Evolutionary conservation across 2,888 invertebrate species (phyloP).

Genomic region (Horisme vitalbata): DNA sequence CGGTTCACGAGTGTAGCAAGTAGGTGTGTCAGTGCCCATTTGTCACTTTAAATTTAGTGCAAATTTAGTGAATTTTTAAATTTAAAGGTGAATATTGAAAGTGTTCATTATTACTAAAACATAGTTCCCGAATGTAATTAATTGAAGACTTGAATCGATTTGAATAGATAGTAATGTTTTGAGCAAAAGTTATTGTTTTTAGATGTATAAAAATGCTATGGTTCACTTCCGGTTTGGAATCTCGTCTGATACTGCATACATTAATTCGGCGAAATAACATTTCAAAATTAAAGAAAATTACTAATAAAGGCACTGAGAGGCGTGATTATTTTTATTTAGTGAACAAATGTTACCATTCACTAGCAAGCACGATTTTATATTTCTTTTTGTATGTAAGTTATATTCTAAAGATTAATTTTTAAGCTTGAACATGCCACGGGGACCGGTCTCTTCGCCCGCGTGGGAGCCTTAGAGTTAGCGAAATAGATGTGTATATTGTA

Average conservation of each 20-base stretch:
- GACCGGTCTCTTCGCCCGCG: slow-evolving; percentile 28
- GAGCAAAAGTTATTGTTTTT: slow-evolving; percentile 4
- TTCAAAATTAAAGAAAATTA: slow-evolving; percentile 16
- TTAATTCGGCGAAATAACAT: slow-evolving; percentile 18
- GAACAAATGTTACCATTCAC: slow-evolving; percentile 81
- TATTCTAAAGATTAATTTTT: slow-evolving; percentile 47
- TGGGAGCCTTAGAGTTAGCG: slow-evolving; percentile 56
- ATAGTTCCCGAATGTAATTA: slow-evolving; percentile 14
- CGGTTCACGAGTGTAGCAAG: slow-evolving; percentile 11
- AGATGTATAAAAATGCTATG: not conserved
- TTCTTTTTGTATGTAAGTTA: slow-evolving; percentile 67
- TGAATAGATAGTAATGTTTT: slow-evolving; percentile 20
- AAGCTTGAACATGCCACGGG: slow-evolving; percentile 37
- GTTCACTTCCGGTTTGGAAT: slow-evolving; percentile 19
- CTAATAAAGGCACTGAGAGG: slow-evolving; percentile 28
- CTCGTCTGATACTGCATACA: slow-evolving; percentile 17
- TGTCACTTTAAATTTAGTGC: slow-evolving; percentile 18
- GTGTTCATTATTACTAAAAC: slow-evolving; percentile 25
- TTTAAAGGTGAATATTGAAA: slow-evolving; percentile 25
- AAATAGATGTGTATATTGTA: slow-evolving; percentile 74
- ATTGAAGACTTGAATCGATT: slow-evolving; percentile 11
- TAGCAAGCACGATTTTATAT: slow-evolving; percentile 66
- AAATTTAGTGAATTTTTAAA: slow-evolving; percentile 24
- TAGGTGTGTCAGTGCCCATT: slow-evolving; percentile 16
- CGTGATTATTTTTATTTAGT: slow-evolving; percentile 62